Percentiles rank a stretch among this genome's conserved stretches.
phyloP scores from a whole-genome alignment of 2,113 vertebrate species.

The Ptychochromis oligacanthus region DNA sequence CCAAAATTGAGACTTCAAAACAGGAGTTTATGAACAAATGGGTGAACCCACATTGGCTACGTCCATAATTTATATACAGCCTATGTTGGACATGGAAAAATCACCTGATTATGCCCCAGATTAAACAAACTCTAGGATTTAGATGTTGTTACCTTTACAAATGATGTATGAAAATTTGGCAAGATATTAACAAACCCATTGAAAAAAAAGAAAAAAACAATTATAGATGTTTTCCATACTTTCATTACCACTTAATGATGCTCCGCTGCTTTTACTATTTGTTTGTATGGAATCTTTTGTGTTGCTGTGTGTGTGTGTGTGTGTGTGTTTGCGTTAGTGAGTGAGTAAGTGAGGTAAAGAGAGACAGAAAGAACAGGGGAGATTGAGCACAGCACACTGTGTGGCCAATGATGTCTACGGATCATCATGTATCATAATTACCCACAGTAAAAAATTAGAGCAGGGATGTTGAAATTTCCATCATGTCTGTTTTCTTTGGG shows the following conservation, averaged over 20 bases:
- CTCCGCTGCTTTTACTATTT: conserved; percentile 4
- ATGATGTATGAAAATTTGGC: background rate
- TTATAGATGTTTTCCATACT: conserved; percentile 15
- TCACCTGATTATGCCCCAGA: background rate
- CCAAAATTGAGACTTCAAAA: background rate
- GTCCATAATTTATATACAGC: background rate
- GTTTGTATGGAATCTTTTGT: conserved; percentile 30
- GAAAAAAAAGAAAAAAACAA: background rate
- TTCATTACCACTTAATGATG: conserved; percentile 12
- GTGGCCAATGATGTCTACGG: conserved; percentile 74
- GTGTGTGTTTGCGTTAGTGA: background rate
- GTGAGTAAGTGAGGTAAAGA: conserved; percentile 4
- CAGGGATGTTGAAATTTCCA: conserved; percentile 77
- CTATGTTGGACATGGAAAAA: background rate
- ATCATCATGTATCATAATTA: conserved; percentile 82
- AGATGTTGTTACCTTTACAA: fast-evolving
- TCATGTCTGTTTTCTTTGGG: conserved; percentile 79
- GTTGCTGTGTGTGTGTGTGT: background rate
- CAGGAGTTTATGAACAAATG: background rate
- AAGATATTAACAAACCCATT: background rate
- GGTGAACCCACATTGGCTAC: background rate
- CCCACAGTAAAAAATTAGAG: conserved; percentile 73
- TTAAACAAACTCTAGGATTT: background rate
- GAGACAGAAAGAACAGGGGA: conserved; percentile 35
- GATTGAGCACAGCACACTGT: conserved; percentile 60